Conservation (phyloP, 2,797 vertebrate species). For the Mormyrops attenuatus region DNA sequence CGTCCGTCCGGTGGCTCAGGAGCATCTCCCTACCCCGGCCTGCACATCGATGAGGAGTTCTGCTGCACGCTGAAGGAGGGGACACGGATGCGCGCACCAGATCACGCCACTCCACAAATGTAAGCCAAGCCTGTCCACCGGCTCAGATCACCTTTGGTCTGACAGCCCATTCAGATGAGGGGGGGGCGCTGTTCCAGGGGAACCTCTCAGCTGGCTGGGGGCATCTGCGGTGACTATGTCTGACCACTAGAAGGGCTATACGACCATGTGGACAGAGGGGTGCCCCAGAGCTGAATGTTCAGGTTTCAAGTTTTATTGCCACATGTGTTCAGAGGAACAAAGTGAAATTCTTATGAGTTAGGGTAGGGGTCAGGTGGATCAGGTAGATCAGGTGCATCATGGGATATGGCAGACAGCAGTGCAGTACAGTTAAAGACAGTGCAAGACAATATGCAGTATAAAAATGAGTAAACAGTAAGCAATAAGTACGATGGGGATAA, state of each 20-base stretch:
- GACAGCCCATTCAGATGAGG: neutral
- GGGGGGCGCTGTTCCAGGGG: neutral
- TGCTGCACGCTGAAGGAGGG: slow-evolving; percentile 88
- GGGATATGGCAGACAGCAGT: neutral
- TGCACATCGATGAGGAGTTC: slow-evolving; percentile 91
- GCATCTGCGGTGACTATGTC: neutral
- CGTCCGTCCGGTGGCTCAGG: slow-evolving; percentile 53
- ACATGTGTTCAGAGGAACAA: neutral
- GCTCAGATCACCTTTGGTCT: neutral
- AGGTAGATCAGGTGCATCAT: neutral
- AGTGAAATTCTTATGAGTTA: neutral
- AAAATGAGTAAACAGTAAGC: neutral
- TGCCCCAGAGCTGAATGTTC: neutral
- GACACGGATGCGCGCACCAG: slow-evolving; percentile 83
- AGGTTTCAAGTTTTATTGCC: neutral
- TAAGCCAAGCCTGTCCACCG: slow-evolving; percentile 50
- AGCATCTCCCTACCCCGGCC: slow-evolving; percentile 84
- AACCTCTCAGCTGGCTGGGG: neutral
- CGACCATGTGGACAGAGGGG: neutral
- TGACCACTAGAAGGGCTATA: neutral
- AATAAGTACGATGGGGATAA: neutral
- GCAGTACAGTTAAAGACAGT: neutral
- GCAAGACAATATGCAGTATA: neutral
- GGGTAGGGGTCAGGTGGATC: neutral
- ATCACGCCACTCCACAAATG: slow-evolving; percentile 87